Evolutionary conservation across 64 coral and sea anemone genomes (phyloP), one percentile per base, ranked within the genome.

Genomic region (Pachyseris speciosa): DNA sequence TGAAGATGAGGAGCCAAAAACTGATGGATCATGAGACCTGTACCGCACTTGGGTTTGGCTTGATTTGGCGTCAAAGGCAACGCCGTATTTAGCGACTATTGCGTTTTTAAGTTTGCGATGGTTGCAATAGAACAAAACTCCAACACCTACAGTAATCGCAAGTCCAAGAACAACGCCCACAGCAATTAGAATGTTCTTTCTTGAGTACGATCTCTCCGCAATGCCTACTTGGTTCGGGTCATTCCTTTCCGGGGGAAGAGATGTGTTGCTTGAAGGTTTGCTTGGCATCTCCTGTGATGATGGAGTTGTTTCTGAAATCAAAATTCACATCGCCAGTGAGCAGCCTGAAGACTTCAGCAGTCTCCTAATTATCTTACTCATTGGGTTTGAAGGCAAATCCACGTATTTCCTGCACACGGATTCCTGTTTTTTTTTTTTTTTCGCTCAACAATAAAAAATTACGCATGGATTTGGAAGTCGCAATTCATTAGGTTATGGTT

Each of bases 1-100:
- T 0, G 89, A 92, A 27, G 89, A 92, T 22, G 68, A 44, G 32
- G 77, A 81, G 22, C 77, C 77, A 19, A 51, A 51, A 1, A 61
- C 16, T 0, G 34, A 81, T 26, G 77, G 53, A 7, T 36, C 77
- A 42, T 63, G 77, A 17, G 52, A 19, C 48, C 52, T 81, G 37
- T 63, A 81, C 17, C 63, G 52, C 51, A 81, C 49, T 0, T 22
- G 10, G 36, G 36, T 34, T 11, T 81, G 34, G 9, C 13, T 64
- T 61, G 77, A 33, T 26, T 81, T 61, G 22, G 20, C 30, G 10
- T 19, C 28, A 20, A 36, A 40, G 40, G 41, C 77, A 3, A 81
- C 19, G 20, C 53, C 53, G 31, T 81, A 81, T 27, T 40, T 27
- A 25, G 77, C 30, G 32, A 10, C 36, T 81, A 61, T 81, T 25